Percentiles rank a stretch among this genome's conserved stretches.
These are phyloP conservation scores for Mylabris phalerata DNA, from an alignment of 1,140 invertebrate genomes.

Conservation along the genomic window DNA sequence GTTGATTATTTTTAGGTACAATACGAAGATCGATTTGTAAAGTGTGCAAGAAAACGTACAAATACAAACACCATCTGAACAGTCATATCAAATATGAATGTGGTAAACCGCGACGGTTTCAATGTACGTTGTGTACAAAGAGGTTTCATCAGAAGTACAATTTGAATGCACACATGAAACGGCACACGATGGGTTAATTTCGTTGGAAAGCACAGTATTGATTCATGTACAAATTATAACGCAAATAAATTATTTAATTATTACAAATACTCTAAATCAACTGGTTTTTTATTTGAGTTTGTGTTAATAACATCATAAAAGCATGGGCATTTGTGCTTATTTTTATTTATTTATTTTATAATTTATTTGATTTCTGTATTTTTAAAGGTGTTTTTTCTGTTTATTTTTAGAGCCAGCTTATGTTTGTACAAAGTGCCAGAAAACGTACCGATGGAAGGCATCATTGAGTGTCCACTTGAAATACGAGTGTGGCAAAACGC, in stretches of 20 bases:
- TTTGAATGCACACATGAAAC: conserved; percentile 24
- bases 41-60: conserved; percentile 49
- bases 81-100: conserved; percentile 61
- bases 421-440: conserved; percentile 21
- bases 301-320: too few species aligned
- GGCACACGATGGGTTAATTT: not conserved
- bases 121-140: conserved; percentile 7
- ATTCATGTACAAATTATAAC: too few species aligned
- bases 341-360: too few species aligned
- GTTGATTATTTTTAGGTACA: conserved; percentile 1
- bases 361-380: too few species aligned
- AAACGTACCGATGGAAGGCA: conserved; percentile 20
- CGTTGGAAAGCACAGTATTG: too few species aligned
- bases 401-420: too few species aligned
- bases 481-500: conserved; percentile 49
- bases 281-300: too few species aligned
- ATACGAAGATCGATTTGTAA: not conserved
- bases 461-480: conserved; percentile 40
- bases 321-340: too few species aligned
- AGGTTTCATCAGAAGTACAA: conserved; percentile 24
- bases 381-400: too few species aligned
- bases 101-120: conserved; percentile 54
- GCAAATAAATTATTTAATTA: too few species aligned
- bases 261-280: too few species aligned
- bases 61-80: conserved; percentile 47